phyloP scores from a whole-genome alignment of 2,113 vertebrate genomes.

The Rhinopithecus roxellana region DNA sequence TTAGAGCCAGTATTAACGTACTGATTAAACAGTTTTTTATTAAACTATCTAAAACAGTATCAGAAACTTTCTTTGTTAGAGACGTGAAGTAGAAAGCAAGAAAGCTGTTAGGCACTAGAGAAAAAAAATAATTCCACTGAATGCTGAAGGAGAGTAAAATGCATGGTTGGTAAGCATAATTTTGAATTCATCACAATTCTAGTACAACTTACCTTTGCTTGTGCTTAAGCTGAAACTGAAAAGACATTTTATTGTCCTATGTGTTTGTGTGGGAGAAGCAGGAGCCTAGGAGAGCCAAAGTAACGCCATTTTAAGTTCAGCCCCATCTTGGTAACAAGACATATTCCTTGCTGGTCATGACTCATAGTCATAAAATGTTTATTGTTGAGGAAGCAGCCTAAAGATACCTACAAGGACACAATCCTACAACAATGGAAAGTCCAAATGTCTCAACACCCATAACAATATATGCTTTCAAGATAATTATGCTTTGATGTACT shows the following conservation, averaged over 20 bases:
- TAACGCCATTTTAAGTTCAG: too few relatives aligned
- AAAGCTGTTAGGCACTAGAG: background rate
- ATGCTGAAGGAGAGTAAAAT: background rate
- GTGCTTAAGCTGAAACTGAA: background rate
- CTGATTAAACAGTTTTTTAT: background rate
- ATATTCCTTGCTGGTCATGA: too few relatives aligned
- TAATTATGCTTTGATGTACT: too few relatives aligned
- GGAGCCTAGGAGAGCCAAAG: too few relatives aligned
- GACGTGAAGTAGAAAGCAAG: background rate
- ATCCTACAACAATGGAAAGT: too few relatives aligned
- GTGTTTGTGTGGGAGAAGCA: background rate
- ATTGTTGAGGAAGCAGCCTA: too few relatives aligned
- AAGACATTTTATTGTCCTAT: background rate
- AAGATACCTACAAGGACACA: too few relatives aligned
- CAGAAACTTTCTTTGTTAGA: background rate
- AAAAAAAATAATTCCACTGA: background rate
- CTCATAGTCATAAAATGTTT: too few relatives aligned
- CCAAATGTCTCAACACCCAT: too few relatives aligned
- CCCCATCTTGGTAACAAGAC: too few relatives aligned
- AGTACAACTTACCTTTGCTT: background rate
- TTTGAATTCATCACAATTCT: background rate
- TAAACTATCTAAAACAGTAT: background rate
- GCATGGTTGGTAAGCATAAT: background rate
- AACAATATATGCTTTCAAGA: too few relatives aligned
- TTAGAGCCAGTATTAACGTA: background rate